phyloP scores from a whole-genome alignment of 2,113 vertebrate species.

The Oceanodroma tethys region DNA sequence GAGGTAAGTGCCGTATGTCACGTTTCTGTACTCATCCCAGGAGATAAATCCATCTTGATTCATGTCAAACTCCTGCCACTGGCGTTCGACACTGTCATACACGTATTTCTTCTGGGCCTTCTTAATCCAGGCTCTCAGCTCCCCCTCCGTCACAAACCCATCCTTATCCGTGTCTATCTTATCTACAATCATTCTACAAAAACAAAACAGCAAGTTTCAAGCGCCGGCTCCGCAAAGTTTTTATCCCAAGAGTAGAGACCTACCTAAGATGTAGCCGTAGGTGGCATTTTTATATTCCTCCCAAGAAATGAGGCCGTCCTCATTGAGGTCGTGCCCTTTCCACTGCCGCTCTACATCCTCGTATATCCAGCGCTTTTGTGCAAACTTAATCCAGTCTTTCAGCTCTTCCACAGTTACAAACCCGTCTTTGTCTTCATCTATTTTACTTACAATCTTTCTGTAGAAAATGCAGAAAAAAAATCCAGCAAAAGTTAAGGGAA shows the following conservation, averaged over 20 bases:
- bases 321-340: slow-evolving; percentile 95
- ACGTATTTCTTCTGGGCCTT: slow-evolving; percentile 79
- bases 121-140: slow-evolving; percentile 83
- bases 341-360: slow-evolving; percentile 96
- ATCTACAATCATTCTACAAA: slow-evolving; percentile 79
- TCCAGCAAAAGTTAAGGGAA: slow-evolving; percentile 44
- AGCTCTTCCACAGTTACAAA: slow-evolving; percentile 92
- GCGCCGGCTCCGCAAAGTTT: slow-evolving; percentile 1
- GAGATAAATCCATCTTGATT: slow-evolving; percentile 78
- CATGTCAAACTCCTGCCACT: slow-evolving; percentile 81
- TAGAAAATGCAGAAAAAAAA: slow-evolving; percentile 70
- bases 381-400: slow-evolving; percentile 93
- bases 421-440: slow-evolving; percentile 93
- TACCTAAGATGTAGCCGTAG: slow-evolving; percentile 94
- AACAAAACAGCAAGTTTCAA: slow-evolving; percentile 69
- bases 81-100: slow-evolving; percentile 74
- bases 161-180: slow-evolving; percentile 82
- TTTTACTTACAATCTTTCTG: slow-evolving; percentile 93
- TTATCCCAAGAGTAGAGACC: slow-evolving; percentile 19
- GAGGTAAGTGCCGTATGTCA: slow-evolving; percentile 82
- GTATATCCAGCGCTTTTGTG: slow-evolving; percentile 95
- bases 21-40: slow-evolving; percentile 87
- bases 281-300: slow-evolving; percentile 98
- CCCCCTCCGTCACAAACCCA: slow-evolving; percentile 80
- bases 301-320: slow-evolving; percentile 89